These are phyloP conservation scores for Potamarius usumacintae DNA, from an alignment of 2,113 vertebrate genomes.

Conservation along the genomic window DNA sequence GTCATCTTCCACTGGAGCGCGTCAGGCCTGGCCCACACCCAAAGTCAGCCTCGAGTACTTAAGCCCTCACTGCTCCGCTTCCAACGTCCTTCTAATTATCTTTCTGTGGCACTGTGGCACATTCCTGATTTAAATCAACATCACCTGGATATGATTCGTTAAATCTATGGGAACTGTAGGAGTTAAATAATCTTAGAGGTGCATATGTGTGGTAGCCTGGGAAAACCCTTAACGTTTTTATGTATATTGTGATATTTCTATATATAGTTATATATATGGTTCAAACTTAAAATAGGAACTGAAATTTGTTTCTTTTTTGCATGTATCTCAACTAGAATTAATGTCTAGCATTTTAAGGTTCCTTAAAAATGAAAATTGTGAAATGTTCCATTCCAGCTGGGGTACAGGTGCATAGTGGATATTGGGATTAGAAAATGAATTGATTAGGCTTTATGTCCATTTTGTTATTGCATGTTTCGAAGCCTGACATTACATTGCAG, in stretches of 20 bases:
- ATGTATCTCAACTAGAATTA: too few relatives aligned
- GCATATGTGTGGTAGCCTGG: background rate
- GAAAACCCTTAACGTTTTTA: background rate
- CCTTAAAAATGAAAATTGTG: background rate
- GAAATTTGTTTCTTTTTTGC: too few relatives aligned
- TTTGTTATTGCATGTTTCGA: background rate
- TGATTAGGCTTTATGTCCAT: background rate
- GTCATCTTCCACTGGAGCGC: constrained; percentile 66
- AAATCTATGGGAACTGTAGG: background rate
- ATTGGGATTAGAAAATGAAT: background rate
- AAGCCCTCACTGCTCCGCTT: constrained; percentile 34
- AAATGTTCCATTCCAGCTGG: background rate
- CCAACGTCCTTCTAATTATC: background rate
- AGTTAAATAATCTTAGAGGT: background rate
- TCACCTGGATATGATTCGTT: background rate
- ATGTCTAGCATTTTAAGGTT: background rate
- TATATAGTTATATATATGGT: background rate
- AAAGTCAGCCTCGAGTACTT: constrained; percentile 29
- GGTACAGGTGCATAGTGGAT: background rate
- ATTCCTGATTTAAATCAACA: background rate
- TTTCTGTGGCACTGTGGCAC: background rate
- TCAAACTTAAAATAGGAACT: too few relatives aligned
- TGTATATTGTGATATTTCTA: background rate
- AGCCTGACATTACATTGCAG: background rate
- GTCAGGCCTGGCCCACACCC: constrained; percentile 59